A percentile compares a stretch with the other conserved stretches of the same genome.
Evolutionary conservation across 2,888 invertebrate species (phyloP).

Genomic region (Macaria liturata): DNA sequence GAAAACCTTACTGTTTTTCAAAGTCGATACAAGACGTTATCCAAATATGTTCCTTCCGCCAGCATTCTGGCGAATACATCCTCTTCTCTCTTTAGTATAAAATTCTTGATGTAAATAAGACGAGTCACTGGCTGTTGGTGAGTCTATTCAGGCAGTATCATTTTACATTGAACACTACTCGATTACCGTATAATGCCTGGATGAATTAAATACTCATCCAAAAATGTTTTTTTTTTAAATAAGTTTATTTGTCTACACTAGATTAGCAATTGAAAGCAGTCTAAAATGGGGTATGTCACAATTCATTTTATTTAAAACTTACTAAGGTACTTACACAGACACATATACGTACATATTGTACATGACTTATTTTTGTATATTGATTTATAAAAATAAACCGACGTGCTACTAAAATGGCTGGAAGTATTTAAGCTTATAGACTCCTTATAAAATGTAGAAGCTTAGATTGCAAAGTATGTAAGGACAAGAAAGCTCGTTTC

Average conservation of each 20-base stretch:
- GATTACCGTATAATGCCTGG: conserved; percentile 25
- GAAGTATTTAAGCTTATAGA: conserved; percentile 17
- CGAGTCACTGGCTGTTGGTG: conserved; percentile 20
- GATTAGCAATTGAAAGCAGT: no score
- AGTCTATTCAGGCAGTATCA: conserved; percentile 34
- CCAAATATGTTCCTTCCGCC: conserved; percentile 17
- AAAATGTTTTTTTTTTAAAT: no score
- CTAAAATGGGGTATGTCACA: no score
- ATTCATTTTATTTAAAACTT: no score
- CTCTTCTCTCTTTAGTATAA: conserved; percentile 25
- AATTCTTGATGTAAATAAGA: conserved; percentile 14
- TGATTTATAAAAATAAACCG: no score
- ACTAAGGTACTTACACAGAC: no score
- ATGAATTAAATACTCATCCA: no score
- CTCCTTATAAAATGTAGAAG: conserved; percentile 15
- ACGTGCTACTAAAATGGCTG: no score
- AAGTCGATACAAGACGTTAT: conserved; percentile 24
- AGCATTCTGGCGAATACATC: conserved; percentile 25
- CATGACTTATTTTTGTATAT: no score
- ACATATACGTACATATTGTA: no score
- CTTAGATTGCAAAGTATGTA: conserved; percentile 13
- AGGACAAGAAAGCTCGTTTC: conserved; percentile 13
- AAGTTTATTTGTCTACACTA: no score
- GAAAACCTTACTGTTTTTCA: no score
- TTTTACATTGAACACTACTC: conserved; percentile 38